Base-by-base conservation (phyloP, 2,797 vertebrate genomes). In the Neoniphon sammara region DNA sequence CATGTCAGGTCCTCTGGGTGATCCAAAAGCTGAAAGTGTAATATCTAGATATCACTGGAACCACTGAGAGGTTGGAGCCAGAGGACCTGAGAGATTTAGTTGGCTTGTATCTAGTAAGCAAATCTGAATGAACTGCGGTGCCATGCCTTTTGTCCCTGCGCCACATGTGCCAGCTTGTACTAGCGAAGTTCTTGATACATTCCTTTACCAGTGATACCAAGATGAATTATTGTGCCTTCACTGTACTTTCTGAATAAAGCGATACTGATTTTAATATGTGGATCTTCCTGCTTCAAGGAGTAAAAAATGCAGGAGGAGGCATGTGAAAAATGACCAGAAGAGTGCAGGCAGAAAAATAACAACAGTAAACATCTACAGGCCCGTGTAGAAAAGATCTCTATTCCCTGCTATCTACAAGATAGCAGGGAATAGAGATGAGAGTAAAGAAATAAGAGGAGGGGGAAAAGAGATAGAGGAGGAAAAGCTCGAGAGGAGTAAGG, bases 401-500 rank as follows among this genome's bases (percentile, higher is more conserved):
- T 30, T 56, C 27, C 27, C 25, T 5, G 7, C 15, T 17, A 4
- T 68, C 47, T 36, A 53, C 54, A 53, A 44, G 63, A 64, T 70
- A 63, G 64, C 57, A 31, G 34, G 64, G 30, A 46, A 78, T 21
- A 39, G 17, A 65, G 50, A 81, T 47, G 42, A 70, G 55, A 60
- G 53, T 12, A 52, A 42, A 46, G 25, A 49, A 84, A 64, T 66
- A 64, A 59, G 23, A 72, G 50, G 69, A 54, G n/a, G 25, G 5
- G 47, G 20, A 47, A 55, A 55, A 47, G 25, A 75, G 69, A 72
- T 44, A 56, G 18, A 70, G 31, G 62, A 44, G 62, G 54, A 56
- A 70, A 81, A 77, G 70, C 59, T 56, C 18, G 46, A 79, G 65
- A 66, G n/a, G 46, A 62, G 60, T 23, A 30, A 66, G 83, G 57